Evolutionary conservation across 2,113 vertebrate species (phyloP), one percentile per base, ranked within the genome.

Genomic region (Corynorhinus townsendii): DNA sequence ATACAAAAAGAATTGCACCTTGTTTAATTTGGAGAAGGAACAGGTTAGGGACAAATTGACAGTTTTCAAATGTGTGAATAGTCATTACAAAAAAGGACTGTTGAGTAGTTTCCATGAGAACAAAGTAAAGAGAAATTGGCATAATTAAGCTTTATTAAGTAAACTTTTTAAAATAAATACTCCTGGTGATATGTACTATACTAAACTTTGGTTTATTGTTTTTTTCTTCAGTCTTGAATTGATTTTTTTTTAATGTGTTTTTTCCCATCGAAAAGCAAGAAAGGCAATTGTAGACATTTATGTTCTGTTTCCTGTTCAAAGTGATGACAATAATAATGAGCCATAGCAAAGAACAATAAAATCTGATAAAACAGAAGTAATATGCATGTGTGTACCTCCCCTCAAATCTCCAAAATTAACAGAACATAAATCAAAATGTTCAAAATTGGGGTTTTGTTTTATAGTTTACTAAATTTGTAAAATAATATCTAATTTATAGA

Each of bases 171-270:
- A 75, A n/a, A 69, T 4, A 79, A 88, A 47, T 76, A 1, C 72
- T 85, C 4, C 6, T 30, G 4, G 15, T 75, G 5, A 10, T 64
- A 47, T 30, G 1, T 71, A 40, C 26, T 85, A 1, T 56, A n/a
- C 17, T 95, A 82, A 82, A 77, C 3, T 24, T 87, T 83, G 28
- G 1, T 56, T 87, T 80, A 59, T 49, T 84, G 64, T 76, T 86
- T 80, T 95, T 96, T 96, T 20, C 59, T 91, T 89, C 20, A 35
- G 28, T 93, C 54, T 90, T 33, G 2, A 16, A 77, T 90, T 47
- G 33, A 62, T 76, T 79, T 59, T 68, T 73, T 79, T 85, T 52
- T 20, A 45, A 19, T 26, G 10, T 26, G 0, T 3, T 85, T 92
- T 96, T 8, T 91, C 20, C 28, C 43, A 87, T 64, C 30, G 4